Percentiles rank a stretch among this genome's conserved stretches.
Evolutionary conservation across 2,113 vertebrate species (phyloP).

Genomic region (Tenrec ecaudatus): DNA sequence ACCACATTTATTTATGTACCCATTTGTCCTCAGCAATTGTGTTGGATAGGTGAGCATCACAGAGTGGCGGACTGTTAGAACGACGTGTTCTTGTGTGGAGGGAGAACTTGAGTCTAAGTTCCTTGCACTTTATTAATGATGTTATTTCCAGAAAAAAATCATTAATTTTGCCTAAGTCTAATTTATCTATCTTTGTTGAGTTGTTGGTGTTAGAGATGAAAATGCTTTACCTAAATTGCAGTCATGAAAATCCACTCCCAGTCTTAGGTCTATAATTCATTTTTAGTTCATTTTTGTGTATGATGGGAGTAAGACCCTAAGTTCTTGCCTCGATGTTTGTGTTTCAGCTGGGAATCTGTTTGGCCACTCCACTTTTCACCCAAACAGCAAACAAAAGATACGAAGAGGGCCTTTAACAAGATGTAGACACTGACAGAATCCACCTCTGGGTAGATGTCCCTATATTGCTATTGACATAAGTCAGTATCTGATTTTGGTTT

Average conservation of each 20-base stretch:
- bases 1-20: too few relatives aligned
- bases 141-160: neutral
- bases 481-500: conserved; percentile 70
- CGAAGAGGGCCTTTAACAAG: conserved; percentile 34
- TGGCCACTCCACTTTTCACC: neutral
- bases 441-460: neutral
- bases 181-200: neutral
- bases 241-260: neutral
- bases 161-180: conserved; percentile 19
- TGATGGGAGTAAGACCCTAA: neutral
- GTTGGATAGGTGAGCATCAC: too few relatives aligned
- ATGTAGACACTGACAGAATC: conserved; percentile 40
- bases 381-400: neutral
- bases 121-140: neutral
- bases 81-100: too few relatives aligned
- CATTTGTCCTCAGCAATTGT: too few relatives aligned
- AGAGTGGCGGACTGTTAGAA: too few relatives aligned
- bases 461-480: neutral
- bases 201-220: neutral
- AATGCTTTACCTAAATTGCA: neutral
- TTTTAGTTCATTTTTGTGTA: conserved; percentile 1
- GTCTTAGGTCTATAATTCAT: conserved; percentile 32
- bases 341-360: neutral
- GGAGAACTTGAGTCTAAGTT: too few relatives aligned
- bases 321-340: neutral